Evolutionary conservation across 1,140 invertebrate genomes (phyloP).

Genomic region (Eubasilissa regina): DNA sequence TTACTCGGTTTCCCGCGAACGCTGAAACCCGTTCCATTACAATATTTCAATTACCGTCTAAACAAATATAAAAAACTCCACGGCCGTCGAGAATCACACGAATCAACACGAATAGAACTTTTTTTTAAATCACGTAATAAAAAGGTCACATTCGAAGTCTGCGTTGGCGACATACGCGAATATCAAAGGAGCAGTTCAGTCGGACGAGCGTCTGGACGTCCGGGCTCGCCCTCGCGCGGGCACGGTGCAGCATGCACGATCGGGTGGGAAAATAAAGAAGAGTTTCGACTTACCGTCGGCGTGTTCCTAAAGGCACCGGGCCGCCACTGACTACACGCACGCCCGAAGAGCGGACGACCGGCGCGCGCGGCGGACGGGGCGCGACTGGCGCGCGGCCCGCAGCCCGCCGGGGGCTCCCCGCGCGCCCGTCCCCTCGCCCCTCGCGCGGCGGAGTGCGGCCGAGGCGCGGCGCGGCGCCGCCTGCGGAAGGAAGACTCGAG

Average conservation of each 20-base stretch:
- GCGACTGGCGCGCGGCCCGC: background rate
- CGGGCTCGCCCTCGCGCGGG: too few relatives aligned
- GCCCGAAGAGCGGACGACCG: background rate
- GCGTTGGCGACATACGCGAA: background rate
- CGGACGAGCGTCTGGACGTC: too few relatives aligned
- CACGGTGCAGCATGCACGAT: too few relatives aligned
- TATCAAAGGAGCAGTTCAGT: too few relatives aligned
- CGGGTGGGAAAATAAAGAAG: background rate
- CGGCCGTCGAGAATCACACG: background rate
- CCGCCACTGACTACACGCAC: background rate
- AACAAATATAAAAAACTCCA: background rate
- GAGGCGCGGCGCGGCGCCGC: too few relatives aligned
- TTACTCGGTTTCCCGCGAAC: too few relatives aligned
- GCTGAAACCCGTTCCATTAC: too few relatives aligned
- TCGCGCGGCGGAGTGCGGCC: background rate
- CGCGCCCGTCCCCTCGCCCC: background rate
- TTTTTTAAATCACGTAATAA: constrained; percentile 17
- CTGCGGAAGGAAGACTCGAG: too few relatives aligned
- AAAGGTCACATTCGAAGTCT: constrained; percentile 9
- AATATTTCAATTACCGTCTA: too few relatives aligned
- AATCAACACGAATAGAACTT: constrained; percentile 1
- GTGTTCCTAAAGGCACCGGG: background rate
- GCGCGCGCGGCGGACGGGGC: background rate
- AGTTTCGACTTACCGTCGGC: background rate
- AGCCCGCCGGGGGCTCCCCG: background rate